phyloP scores from a whole-genome alignment of 2,797 vertebrate species.

The Manis crassicaudata region DNA sequence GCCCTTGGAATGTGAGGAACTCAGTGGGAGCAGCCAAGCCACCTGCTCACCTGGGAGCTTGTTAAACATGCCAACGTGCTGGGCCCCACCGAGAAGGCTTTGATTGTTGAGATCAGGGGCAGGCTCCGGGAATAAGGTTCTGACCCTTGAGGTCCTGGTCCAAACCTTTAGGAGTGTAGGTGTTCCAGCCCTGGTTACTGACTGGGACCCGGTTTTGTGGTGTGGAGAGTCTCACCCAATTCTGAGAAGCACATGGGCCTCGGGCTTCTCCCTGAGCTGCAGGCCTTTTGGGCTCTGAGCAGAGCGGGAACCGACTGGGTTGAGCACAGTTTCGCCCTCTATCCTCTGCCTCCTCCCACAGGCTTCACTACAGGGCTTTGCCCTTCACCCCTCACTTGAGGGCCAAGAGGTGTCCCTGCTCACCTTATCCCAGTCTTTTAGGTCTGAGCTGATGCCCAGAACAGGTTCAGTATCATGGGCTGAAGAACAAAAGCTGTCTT shows the following conservation, averaged over 20 bases:
- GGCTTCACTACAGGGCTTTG: neutral
- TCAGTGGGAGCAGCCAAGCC: neutral
- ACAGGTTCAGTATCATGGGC: accelerated
- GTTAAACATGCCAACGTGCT: neutral
- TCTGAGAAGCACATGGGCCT: neutral
- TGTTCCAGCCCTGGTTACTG: neutral
- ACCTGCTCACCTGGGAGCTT: neutral
- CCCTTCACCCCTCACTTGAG: neutral
- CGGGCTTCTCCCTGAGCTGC: neutral
- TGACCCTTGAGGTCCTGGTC: neutral
- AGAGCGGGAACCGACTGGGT: neutral
- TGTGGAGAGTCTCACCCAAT: neutral
- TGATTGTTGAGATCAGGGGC: neutral
- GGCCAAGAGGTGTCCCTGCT: neutral
- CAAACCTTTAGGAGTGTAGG: neutral
- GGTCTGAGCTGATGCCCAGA: neutral
- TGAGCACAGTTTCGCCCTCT: neutral
- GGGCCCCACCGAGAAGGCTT: neutral
- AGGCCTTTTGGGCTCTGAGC: neutral
- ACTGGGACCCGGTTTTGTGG: neutral
- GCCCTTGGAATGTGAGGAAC: neutral
- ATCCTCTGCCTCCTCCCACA: neutral
- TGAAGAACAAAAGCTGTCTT: neutral
- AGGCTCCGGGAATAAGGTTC: neutral
- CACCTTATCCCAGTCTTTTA: neutral